Percentiles rank a stretch among this genome's conserved stretches.
Conservation (phyloP, 2,797 vertebrate species). For the Stomatorhinus walkeri region DNA sequence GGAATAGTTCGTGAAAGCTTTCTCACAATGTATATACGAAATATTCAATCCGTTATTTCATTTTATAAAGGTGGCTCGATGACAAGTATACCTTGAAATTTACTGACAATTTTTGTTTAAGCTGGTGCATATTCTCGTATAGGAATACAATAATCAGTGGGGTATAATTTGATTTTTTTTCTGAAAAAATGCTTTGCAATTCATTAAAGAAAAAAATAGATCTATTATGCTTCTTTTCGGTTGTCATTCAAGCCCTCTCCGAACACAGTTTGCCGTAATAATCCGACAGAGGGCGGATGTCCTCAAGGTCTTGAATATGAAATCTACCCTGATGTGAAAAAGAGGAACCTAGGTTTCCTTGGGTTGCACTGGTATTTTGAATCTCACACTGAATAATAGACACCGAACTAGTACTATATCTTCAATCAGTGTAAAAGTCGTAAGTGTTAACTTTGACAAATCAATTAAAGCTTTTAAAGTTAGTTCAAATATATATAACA, state of each 20-base stretch:
- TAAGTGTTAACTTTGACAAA: neutral
- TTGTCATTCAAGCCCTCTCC: neutral
- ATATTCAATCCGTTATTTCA: neutral
- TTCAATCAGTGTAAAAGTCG: neutral
- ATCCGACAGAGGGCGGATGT: conserved; percentile 14
- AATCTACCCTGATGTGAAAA: neutral
- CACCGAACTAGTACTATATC: neutral
- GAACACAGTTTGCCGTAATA: neutral
- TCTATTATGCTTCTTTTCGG: neutral
- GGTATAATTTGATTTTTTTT: neutral
- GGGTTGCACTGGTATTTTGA: neutral
- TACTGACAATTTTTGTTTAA: neutral
- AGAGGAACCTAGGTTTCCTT: neutral
- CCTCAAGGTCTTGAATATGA: conserved; percentile 30
- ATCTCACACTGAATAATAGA: neutral
- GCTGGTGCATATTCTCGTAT: neutral
- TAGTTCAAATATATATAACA: neutral
- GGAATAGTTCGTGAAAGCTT: neutral
- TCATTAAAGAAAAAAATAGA: neutral
- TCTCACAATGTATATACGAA: neutral
- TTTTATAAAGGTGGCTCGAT: neutral
- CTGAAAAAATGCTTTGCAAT: neutral
- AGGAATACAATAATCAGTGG: neutral
- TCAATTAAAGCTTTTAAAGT: neutral
- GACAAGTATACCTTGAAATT: neutral